Base-by-base conservation (phyloP, 2,113 vertebrate species). In the Ramphastos sulfuratus region DNA sequence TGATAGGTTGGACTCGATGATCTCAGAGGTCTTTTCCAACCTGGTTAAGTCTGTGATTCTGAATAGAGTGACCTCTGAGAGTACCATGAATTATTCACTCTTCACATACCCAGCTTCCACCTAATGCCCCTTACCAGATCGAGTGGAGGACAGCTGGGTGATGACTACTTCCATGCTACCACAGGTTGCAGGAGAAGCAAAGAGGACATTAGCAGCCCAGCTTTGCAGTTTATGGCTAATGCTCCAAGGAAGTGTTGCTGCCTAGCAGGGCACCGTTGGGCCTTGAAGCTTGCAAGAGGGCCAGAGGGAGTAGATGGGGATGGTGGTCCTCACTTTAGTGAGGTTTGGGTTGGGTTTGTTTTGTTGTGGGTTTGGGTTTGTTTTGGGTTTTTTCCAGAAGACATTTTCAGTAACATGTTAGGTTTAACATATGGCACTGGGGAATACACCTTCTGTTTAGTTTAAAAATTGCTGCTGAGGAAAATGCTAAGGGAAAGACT, bases 361-460 rank as follows among this genome's bases (percentile, higher is more conserved):
- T 70, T 44, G 25, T 5, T 6, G 78, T 72, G 18, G 13, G 39
- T 17, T 35, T 14, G 24, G 21, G 52, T 52, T 54, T 54, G 24
- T 25, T 54, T n/a, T 6, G 14, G 3, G 6, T 74, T 87, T 88
- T 89, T 70, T 82, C 37, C n/a, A 79, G 61, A 94, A 79, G 86
- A 78, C 56, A 21, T 75, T 95, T 93, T 82, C 75, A 75, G 58
- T 89, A 78, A 75, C 44, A 5, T 66, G 60, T 81, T 74, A 94
- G 44, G 86, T 92, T 92, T 92, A 93, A 87, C 64, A 94, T 94
- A 94, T 85, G 92, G 91, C 74, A 75, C 37, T 72, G 71, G 80
- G 81, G 91, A 93, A 89, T 89, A 89, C 39, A 92, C 78, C 83
- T 95, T 95, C 84, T 92, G 93, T 91, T 96, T 90, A 84, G 39